Conservation (phyloP, 2,797 vertebrate genomes). For the Acestrorhynchus altus region DNA sequence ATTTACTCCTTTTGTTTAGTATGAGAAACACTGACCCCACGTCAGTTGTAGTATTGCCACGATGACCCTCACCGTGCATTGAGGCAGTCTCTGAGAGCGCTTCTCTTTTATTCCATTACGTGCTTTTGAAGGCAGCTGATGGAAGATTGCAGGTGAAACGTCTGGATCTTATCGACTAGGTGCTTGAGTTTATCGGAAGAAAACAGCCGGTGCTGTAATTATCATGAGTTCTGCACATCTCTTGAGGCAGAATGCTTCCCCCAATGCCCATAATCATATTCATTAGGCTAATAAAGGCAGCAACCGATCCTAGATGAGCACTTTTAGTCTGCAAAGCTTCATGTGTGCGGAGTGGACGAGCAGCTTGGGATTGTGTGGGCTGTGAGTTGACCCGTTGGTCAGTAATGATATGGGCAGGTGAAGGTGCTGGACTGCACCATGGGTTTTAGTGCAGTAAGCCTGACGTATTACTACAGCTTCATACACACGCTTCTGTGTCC, state of each 20-base stretch:
- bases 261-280: constrained; percentile 33
- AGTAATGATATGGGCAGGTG: constrained; percentile 31
- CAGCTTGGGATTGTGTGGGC: not conserved
- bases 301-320: constrained; percentile 6
- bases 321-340: constrained; percentile 10
- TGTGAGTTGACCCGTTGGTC: constrained; percentile 6
- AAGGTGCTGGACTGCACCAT: constrained; percentile 14
- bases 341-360: not conserved
- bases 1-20: not conserved
- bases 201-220: constrained; percentile 8
- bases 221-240: constrained; percentile 10
- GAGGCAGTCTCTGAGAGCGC: constrained; percentile 15
- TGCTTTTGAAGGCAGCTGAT: constrained; percentile 30
- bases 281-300: constrained; percentile 24
- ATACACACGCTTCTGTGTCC: constrained; percentile 39
- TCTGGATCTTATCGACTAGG: constrained; percentile 29
- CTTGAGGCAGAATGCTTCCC: constrained; percentile 11
- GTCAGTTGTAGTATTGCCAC: constrained; percentile 6
- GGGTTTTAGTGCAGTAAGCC: constrained; percentile 31
- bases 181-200: constrained; percentile 35
- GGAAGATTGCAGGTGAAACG: constrained; percentile 43
- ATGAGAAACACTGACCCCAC: constrained; percentile 41
- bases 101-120: constrained; percentile 40
- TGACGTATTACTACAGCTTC: constrained; percentile 29
- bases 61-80: not conserved